Evolutionary conservation across 2,888 invertebrate species (phyloP), one percentile per base, ranked within the genome.

Genomic region (Vanessa cardui): DNA sequence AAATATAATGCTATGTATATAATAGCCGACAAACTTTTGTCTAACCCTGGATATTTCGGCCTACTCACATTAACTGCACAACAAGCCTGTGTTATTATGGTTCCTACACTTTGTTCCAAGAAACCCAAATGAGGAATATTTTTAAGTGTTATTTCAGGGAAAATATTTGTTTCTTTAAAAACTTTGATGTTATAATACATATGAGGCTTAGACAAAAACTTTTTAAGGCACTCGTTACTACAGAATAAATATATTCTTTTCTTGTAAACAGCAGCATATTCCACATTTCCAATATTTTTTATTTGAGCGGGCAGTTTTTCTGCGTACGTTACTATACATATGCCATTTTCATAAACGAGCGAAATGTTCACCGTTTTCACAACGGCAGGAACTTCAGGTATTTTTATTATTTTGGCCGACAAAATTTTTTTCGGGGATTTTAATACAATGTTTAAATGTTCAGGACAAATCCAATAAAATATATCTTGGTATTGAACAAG

Each of bases 381-480:
- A 59, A 89, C 80, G 63, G 89, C 84, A 0, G 95, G 94, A 33
- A 94, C 79, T 78, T 94, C 84, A 0, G 95, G 95, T 44, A 94
- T 80, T 45, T 70, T 61, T 20, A 87, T 63, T 16, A 76, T 69
- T 31, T 70, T 70, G 21, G 58, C 58, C 72, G 73, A 50, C 20
- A 94, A 80, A 78, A 87, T 93, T 18, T 68, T 69, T 7, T 84
- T 76, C 0, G 95, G 94, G 72, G 86, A 70, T 39, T 83, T 77
- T 21, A 92, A 72, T 70, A 95, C 94, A 46, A 80, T 75, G 45
- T 88, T 77, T 16, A 92, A 80, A 74, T 96, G 95, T 26, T 89
- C 81, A 0, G 80, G 62, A 75, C 96, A 96, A 58, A 95, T 77
- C 95, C 95, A 96, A 77, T 95, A 95, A 80, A 92, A 94, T 60